Base-by-base conservation (phyloP, 2,888 invertebrate genomes). In the Pedicia rivosa region DNA sequence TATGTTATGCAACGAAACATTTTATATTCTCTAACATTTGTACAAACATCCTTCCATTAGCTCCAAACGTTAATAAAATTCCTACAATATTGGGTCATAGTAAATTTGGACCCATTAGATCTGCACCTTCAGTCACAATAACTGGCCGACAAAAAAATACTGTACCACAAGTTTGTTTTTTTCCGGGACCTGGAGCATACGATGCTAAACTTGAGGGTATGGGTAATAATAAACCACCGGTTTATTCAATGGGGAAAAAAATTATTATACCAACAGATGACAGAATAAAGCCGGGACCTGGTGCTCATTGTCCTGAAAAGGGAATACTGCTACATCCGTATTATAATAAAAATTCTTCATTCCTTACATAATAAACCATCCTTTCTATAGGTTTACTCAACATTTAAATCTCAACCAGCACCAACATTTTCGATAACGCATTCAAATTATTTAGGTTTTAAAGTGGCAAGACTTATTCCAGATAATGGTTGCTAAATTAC, bases 271-370 rank as follows among this genome's bases (percentile, higher is more conserved):
- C 86, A 1, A 70, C 72, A 6, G 84, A 88, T 58, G 74, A 79
- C 44, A 78, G 81, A 30, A 68, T 70, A 52, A 83, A 81, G 55
- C 61, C 61, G 16, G 94, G 92, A 45, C 94, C 94, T 40, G 92
- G 91, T 49, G 84, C 87, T 44, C 87, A 94, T 61, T 82, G 78
- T 44, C 91, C 92, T 16, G 91, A 94, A 70, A 88, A 86, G 74
- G 92, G 91, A 62, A 46, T 44, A 16, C 10, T n/a, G 25, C 16
- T 15, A 22, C 19, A 9, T 34, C 9, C 3, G n/a, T 29, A 16
- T 31, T 17, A 31, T 17, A 6, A 7, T 15, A 9, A n/a, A 16
- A 16, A 16, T 5, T 6, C 6, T 3, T 17, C 2, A 16, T 9
- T 2, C 13, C n/a, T 3, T 31, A 16, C 7, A 13, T 20, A 22